Evolutionary conservation across 2,797 vertebrate genomes (phyloP).

Genomic region (Sebastes cheni): DNA sequence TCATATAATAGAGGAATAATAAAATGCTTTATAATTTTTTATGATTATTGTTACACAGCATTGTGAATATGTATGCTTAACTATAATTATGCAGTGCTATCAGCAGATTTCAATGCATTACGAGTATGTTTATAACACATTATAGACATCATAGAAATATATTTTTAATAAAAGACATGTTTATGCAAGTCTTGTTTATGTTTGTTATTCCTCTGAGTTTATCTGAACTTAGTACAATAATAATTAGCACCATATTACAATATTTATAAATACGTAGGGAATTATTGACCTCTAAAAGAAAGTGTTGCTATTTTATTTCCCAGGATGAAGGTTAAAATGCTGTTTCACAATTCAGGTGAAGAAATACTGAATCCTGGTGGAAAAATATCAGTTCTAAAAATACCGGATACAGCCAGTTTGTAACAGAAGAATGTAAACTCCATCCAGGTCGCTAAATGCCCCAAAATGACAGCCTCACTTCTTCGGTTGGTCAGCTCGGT

Average conservation of each 20-base stretch:
- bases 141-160: no score
- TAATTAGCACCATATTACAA: neutral
- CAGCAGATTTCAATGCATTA: neutral
- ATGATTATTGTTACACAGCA: neutral
- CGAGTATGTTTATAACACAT: no score
- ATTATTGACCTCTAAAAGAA: neutral
- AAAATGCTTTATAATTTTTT: neutral
- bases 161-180: neutral
- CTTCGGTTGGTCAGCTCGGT: neutral
- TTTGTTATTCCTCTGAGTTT: no score
- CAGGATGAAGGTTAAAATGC: no score
- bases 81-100: neutral
- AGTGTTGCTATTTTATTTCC: no score
- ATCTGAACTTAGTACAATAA: no score
- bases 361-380: neutral
- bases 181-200: neutral
- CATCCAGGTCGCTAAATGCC: neutral
- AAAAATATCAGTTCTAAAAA: neutral
- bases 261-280: neutral
- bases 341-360: no score
- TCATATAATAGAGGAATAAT: no score
- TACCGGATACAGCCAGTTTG: neutral
- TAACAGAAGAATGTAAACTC: neutral
- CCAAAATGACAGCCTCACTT: neutral
- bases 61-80: neutral